Conservation (phyloP, 2,113 vertebrate species). For the Cnemophilus loriae region DNA sequence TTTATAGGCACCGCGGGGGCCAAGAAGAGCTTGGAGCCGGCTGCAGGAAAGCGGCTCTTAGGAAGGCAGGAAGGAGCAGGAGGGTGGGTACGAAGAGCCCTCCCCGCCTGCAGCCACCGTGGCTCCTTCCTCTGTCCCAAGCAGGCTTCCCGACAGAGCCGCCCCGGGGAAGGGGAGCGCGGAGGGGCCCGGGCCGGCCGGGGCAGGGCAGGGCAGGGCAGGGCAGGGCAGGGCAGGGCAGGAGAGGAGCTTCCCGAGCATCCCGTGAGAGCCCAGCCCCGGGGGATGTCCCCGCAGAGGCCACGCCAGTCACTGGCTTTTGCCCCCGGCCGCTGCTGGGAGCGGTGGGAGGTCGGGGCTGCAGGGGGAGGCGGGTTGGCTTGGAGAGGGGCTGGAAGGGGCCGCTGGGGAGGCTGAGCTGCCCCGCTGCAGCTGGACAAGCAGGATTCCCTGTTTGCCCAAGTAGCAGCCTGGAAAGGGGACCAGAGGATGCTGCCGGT, state of each 20-base stretch:
- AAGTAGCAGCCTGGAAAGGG: background rate
- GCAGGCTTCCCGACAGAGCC: background rate
- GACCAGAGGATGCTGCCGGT: background rate
- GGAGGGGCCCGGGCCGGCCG: background rate
- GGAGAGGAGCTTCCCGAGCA: background rate
- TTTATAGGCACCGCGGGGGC: constrained; percentile 17
- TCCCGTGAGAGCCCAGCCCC: background rate
- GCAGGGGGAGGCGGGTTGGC: background rate
- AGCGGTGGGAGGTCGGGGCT: background rate
- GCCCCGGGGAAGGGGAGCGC: background rate
- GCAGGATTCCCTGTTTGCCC: background rate
- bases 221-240: background rate
- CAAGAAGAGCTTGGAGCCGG: background rate
- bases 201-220: background rate
- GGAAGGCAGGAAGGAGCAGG: constrained; percentile 51
- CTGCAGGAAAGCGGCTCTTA: constrained; percentile 48
- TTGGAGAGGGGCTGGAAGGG: background rate
- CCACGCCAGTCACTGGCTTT: background rate
- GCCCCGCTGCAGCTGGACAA: background rate
- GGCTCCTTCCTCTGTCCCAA: constrained; percentile 60
- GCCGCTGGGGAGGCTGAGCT: background rate
- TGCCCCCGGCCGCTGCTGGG: background rate
- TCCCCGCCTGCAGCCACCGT: constrained; percentile 38
- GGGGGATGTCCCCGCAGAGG: background rate
- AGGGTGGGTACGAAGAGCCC: constrained; percentile 35